Conservation (phyloP, 1,140 invertebrate genomes). For the Bombus ignitus region DNA sequence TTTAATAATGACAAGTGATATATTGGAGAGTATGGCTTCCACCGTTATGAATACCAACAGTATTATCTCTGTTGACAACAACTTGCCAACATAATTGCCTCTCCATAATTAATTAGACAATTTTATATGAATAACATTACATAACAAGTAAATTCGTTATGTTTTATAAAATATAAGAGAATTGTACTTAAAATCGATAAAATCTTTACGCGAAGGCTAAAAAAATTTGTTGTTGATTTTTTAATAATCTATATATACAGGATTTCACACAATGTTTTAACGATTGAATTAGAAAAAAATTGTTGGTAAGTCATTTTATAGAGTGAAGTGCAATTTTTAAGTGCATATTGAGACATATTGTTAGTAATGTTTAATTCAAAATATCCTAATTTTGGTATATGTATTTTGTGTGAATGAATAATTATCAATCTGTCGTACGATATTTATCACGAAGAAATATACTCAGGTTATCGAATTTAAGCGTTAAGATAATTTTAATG, state of each 20-base stretch:
- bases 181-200: conserved; percentile 17
- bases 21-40: conserved; percentile 33
- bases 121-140: conserved; percentile 28
- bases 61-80: conserved; percentile 52
- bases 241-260: conserved; percentile 16
- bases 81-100: conserved; percentile 5
- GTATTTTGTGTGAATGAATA: conserved; percentile 7
- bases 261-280: conserved; percentile 15
- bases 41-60: conserved; percentile 38
- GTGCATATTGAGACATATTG: conserved; percentile 12
- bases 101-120: neutral
- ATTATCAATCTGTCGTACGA: neutral
- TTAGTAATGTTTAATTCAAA: conserved; percentile 17
- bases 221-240: conserved; percentile 33
- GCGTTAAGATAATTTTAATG: conserved; percentile 11
- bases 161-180: conserved; percentile 14
- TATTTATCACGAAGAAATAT: neutral
- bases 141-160: conserved; percentile 18
- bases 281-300: conserved; percentile 9
- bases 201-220: conserved; percentile 1
- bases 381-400: conserved; percentile 22
- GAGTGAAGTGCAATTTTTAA: conserved; percentile 24
- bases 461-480: conserved; percentile 46
- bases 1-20: conserved; percentile 45
- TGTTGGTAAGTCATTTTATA: conserved; percentile 24